These are phyloP conservation scores for Gymnopithys bicolor DNA, from an alignment of 2,797 vertebrate species.

Conservation along the genomic window DNA sequence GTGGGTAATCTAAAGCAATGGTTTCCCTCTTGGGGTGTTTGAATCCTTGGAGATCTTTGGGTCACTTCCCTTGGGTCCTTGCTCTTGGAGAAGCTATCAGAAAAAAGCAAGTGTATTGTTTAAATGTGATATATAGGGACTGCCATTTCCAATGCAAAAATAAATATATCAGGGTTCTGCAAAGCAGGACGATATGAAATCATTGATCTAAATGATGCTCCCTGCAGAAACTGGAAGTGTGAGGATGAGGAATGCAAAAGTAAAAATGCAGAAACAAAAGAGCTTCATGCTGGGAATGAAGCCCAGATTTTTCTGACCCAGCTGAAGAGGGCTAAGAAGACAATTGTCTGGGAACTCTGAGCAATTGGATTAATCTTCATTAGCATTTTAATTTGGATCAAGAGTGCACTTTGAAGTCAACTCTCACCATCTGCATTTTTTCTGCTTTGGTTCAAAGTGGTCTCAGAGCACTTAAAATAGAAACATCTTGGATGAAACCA, in stretches of 20 bases:
- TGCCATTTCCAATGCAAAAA: background rate
- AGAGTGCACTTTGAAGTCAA: background rate
- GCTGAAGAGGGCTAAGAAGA: background rate
- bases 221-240: background rate
- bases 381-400: background rate
- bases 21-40: background rate
- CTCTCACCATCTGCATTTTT: background rate
- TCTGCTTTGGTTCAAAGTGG: background rate
- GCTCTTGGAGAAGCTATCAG: background rate
- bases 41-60: background rate
- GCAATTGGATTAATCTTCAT: background rate
- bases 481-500: background rate
- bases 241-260: background rate
- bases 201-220: rapidly evolving
- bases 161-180: background rate
- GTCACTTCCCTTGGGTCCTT: background rate
- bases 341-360: background rate
- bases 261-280: background rate
- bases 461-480: background rate
- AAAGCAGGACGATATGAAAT: background rate
- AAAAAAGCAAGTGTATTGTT: background rate
- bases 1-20: background rate
- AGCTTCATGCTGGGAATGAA: background rate
- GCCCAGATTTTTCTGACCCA: background rate
- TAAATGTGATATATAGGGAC: background rate